phyloP scores from a whole-genome alignment of 2,113 vertebrate genomes.

The Apodemus sylvaticus region DNA sequence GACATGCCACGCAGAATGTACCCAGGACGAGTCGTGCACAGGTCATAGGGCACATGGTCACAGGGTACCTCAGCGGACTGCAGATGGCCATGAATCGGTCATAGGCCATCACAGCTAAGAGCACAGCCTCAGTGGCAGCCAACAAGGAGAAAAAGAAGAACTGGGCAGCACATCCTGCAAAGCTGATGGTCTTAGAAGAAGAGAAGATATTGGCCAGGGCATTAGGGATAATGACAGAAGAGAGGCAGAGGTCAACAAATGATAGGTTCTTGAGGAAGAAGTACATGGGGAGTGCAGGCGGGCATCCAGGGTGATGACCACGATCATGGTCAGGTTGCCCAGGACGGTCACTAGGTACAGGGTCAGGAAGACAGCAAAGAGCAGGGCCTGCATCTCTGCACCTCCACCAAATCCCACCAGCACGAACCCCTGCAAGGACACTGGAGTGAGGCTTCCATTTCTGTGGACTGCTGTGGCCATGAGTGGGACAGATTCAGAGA shows the following conservation, averaged over 20 bases:
- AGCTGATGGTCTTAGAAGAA: conserved; percentile 38
- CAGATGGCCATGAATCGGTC: conserved; percentile 75
- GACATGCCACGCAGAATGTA: neutral
- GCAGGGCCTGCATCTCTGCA: neutral
- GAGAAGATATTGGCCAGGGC: conserved; percentile 21
- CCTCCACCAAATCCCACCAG: conserved; percentile 22
- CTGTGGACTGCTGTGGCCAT: neutral
- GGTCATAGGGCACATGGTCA: neutral
- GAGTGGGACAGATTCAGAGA: rapidly evolving
- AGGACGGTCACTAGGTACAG: neutral
- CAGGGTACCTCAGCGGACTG: conserved; percentile 39
- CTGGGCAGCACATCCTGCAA: conserved; percentile 4
- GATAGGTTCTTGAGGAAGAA: conserved; percentile 38
- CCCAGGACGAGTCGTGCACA: neutral
- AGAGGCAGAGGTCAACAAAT: conserved; percentile 53
- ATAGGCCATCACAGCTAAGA: conserved; percentile 64
- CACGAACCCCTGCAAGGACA: neutral
- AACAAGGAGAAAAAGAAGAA: conserved; percentile 46
- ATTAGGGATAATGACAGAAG: neutral
- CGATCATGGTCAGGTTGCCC: conserved; percentile 48
- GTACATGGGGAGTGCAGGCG: conserved; percentile 11
- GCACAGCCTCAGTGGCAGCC: neutral
- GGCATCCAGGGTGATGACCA: neutral
- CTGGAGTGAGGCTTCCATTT: neutral
- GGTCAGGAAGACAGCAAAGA: conserved; percentile 31